Conservation (phyloP, 2,797 vertebrate genomes). For the Propithecus perrieri region DNA sequence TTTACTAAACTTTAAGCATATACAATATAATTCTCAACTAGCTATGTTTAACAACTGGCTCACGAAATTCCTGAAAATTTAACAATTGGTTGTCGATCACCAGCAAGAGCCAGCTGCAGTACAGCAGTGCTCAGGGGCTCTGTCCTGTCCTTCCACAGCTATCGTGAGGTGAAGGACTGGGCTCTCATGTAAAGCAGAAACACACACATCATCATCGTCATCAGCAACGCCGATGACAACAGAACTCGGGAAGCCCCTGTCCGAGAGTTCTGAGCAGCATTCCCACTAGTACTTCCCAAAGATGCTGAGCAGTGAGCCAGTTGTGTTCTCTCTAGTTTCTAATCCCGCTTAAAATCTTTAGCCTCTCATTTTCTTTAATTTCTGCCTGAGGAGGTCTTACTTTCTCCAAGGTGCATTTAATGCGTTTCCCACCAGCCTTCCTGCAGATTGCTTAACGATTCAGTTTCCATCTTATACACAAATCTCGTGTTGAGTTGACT, state of each 20-base stretch:
- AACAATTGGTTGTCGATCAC: rapidly evolving
- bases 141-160: rapidly evolving
- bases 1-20: background rate
- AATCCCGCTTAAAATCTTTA: rapidly evolving
- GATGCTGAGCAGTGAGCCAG: rapidly evolving
- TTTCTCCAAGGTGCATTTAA: rapidly evolving
- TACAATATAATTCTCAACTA: background rate
- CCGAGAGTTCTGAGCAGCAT: rapidly evolving
- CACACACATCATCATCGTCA: rapidly evolving
- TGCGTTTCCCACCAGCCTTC: background rate
- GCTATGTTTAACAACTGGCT: background rate
- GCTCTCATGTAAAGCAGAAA: background rate
- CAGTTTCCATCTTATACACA: rapidly evolving
- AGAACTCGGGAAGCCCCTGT: background rate
- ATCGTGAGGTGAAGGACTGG: rapidly evolving
- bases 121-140: rapidly evolving
- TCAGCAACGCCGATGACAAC: rapidly evolving
- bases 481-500: rapidly evolving
- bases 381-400: background rate
- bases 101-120: rapidly evolving
- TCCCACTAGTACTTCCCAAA: rapidly evolving
- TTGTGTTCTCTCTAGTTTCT: rapidly evolving
- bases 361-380: rapidly evolving
- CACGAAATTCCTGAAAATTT: background rate
- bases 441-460: rapidly evolving